Percentiles rank a stretch among this genome's conserved stretches.
phyloP scores from a whole-genome alignment of 1,140 invertebrate species.

The Leptestheria dahalacensis region DNA sequence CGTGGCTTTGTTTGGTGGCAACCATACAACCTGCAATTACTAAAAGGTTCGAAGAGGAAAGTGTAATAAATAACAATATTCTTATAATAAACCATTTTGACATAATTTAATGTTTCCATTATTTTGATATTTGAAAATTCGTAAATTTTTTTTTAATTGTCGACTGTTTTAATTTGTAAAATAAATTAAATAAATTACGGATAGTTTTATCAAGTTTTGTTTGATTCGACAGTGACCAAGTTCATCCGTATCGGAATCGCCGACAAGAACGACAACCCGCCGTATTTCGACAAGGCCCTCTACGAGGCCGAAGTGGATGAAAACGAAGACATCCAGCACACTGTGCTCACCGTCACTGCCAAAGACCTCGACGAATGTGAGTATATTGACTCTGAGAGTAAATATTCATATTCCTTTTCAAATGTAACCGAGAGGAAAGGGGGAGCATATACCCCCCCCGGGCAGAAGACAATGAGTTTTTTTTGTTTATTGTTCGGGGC shows the following conservation, averaged over 20 bases:
- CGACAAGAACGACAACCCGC: conserved; percentile 94
- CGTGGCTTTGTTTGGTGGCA: too few species aligned
- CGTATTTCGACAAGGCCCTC: conserved; percentile 87
- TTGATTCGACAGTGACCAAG: conserved; percentile 30
- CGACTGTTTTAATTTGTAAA: background rate
- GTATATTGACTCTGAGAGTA: conserved; percentile 30
- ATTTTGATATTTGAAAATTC: background rate
- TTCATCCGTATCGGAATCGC: conserved; percentile 39
- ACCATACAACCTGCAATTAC: too few species aligned
- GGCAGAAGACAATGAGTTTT: background rate
- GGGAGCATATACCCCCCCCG: background rate
- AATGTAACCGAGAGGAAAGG: background rate
- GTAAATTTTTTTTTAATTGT: background rate
- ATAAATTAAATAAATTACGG: background rate
- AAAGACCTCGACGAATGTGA: conserved; percentile 97
- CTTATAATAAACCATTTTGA: too few species aligned
- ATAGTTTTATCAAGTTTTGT: conserved; percentile 8
- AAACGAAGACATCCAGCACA: conserved; percentile 93
- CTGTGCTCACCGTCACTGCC: conserved; percentile 90
- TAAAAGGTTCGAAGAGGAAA: too few species aligned
- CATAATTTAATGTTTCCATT: background rate
- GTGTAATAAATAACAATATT: too few species aligned
- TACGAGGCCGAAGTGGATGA: conserved; percentile 95
- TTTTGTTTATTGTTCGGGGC: too few species aligned
- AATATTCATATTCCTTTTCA: background rate